Evolutionary conservation across 92 coral and sea anemone species (phyloP).

Genomic region (Nematostella vectensis): DNA sequence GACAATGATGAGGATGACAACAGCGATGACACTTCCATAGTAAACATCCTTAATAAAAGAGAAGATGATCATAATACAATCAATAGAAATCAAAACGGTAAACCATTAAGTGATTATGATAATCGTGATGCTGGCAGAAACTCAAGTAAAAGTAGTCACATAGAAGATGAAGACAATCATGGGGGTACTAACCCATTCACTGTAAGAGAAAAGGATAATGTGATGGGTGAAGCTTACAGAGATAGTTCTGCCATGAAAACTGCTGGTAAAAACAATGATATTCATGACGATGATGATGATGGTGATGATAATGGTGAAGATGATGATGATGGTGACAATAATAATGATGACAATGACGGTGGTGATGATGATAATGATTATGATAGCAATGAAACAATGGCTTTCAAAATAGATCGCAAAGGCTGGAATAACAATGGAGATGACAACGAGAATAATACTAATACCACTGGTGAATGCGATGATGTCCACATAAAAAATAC

Average conservation of each 20-base stretch:
- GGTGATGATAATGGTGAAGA: constrained; percentile 9
- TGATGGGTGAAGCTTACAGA: not conserved
- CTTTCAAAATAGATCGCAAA: too few relatives aligned
- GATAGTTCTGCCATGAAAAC: constrained; percentile 4
- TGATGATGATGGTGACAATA: constrained; percentile 1
- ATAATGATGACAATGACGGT: not conserved
- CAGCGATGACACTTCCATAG: not conserved
- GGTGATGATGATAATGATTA: not conserved
- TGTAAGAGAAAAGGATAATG: not conserved
- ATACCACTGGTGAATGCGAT: not conserved
- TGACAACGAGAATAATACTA: constrained; percentile 1
- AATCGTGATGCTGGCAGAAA: constrained; percentile 2
- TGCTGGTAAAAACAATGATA: constrained; percentile 4
- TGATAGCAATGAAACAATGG: not conserved
- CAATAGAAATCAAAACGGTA: constrained; percentile 9
- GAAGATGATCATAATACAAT: too few relatives aligned
- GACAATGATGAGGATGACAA: constrained; percentile 2
- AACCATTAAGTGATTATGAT: constrained; percentile 8
- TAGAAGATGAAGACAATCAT: not conserved
- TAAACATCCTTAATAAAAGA: too few relatives aligned
- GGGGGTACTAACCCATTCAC: not conserved
- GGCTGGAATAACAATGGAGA: not conserved
- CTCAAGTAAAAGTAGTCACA: not conserved
- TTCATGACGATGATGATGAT: constrained; percentile 1
- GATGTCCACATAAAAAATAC: not conserved